Evolutionary conservation across 2,113 vertebrate genomes (phyloP).

Genomic region (Stictonetta naevosa): DNA sequence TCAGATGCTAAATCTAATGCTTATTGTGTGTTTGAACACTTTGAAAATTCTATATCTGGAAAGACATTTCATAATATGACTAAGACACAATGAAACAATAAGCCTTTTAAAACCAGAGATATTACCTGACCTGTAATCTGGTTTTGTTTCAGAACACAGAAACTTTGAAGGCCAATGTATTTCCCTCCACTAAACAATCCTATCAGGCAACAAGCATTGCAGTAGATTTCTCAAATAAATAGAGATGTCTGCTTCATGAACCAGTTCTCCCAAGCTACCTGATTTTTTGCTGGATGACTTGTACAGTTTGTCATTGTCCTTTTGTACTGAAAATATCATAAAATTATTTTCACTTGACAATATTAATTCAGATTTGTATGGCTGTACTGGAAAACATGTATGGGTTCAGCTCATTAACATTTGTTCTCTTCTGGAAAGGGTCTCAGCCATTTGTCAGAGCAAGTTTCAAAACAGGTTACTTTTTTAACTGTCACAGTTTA

Average conservation of each 20-base stretch:
- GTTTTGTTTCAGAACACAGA: neutral
- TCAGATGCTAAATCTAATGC: neutral
- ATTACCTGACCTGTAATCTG: slow-evolving; percentile 1
- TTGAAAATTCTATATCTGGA: slow-evolving; percentile 35
- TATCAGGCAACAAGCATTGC: neutral
- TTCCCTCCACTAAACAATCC: neutral
- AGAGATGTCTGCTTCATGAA: neutral
- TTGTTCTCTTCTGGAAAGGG: neutral
- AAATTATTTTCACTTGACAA: neutral
- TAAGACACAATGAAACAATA: slow-evolving; percentile 1
- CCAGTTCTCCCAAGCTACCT: neutral
- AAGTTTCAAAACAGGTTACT: neutral
- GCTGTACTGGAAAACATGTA: neutral
- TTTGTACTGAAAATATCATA: neutral
- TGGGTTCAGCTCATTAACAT: neutral
- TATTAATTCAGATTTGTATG: neutral
- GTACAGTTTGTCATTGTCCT: neutral
- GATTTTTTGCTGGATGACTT: neutral
- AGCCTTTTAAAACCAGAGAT: neutral
- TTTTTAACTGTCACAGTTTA: neutral
- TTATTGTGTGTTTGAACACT: slow-evolving; percentile 17
- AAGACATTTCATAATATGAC: neutral
- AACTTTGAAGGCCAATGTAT: neutral
- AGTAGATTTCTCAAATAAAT: neutral
- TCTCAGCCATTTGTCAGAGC: neutral